A percentile compares a stretch with the other conserved stretches of the same genome.
Conservation (phyloP, 2,113 vertebrate species). For the Vulpes ferrilata region DNA sequence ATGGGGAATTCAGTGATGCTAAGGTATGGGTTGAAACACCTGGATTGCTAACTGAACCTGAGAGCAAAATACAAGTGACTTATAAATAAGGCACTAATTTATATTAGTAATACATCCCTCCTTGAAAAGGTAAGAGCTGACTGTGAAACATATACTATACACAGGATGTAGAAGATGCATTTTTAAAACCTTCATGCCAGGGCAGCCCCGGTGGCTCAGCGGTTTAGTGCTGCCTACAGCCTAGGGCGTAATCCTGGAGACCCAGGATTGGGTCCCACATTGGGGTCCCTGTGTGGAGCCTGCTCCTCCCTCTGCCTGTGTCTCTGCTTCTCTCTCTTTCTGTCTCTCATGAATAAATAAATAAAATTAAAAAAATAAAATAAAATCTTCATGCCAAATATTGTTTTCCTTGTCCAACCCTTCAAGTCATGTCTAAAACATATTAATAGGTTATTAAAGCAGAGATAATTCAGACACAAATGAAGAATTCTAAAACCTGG, state of each 20-base stretch:
- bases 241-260: too few relatives aligned
- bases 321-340: too few relatives aligned
- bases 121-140: background rate
- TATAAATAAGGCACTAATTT: background rate
- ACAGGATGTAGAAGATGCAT: background rate
- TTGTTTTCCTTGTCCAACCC: background rate
- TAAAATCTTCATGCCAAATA: background rate
- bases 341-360: too few relatives aligned
- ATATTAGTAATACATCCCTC: background rate
- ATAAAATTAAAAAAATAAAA: too few relatives aligned
- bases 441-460: background rate
- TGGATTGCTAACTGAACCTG: background rate
- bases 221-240: too few relatives aligned
- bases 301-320: too few relatives aligned
- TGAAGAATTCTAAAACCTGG: background rate
- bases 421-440: background rate
- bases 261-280: too few relatives aligned
- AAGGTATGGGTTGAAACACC: background rate
- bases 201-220: too few relatives aligned
- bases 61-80: background rate
- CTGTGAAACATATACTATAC: background rate
- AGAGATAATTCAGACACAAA: conserved; percentile 4
- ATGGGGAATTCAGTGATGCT: background rate
- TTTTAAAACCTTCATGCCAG: background rate
- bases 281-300: too few relatives aligned